Percentiles rank a stretch among this genome's conserved stretches.
phyloP scores from a whole-genome alignment of 2,113 vertebrate genomes.

The Chaetorhynchus papuensis region DNA sequence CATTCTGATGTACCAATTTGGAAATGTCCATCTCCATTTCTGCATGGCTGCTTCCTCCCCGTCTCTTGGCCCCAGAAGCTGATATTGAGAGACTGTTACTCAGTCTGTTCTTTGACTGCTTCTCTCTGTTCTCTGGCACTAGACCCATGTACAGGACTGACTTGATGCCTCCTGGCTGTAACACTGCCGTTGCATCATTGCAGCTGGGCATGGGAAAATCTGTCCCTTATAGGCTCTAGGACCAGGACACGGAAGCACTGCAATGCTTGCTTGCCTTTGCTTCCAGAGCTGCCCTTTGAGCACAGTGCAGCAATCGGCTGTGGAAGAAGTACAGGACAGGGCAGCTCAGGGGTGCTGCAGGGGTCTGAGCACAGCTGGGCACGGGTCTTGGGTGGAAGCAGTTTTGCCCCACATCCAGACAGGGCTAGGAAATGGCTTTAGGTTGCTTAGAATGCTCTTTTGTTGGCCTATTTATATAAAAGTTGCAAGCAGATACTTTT shows the following conservation, averaged over 20 bases:
- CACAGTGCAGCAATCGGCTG: accelerated
- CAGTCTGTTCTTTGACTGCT: neutral
- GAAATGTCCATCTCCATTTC: neutral
- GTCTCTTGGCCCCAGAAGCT: neutral
- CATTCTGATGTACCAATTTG: neutral
- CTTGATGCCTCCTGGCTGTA: neutral
- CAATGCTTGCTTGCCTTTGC: neutral
- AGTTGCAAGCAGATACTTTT: neutral
- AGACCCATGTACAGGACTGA: accelerated
- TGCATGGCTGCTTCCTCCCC: neutral
- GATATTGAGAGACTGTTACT: neutral
- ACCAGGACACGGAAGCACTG: neutral
- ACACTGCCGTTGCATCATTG: neutral
- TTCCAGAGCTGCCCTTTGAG: neutral
- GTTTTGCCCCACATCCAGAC: neutral
- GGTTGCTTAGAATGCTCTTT: neutral
- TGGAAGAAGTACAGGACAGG: neutral
- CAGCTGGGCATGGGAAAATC: neutral
- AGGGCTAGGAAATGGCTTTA: neutral
- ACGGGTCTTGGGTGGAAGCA: neutral
- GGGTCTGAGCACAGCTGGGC: neutral
- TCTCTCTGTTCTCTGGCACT: neutral
- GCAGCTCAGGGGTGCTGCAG: neutral
- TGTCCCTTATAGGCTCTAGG: neutral
- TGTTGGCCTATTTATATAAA: neutral